Evolutionary conservation across 1,140 invertebrate species (phyloP).

Genomic region (Zaprionus nigranus): DNA sequence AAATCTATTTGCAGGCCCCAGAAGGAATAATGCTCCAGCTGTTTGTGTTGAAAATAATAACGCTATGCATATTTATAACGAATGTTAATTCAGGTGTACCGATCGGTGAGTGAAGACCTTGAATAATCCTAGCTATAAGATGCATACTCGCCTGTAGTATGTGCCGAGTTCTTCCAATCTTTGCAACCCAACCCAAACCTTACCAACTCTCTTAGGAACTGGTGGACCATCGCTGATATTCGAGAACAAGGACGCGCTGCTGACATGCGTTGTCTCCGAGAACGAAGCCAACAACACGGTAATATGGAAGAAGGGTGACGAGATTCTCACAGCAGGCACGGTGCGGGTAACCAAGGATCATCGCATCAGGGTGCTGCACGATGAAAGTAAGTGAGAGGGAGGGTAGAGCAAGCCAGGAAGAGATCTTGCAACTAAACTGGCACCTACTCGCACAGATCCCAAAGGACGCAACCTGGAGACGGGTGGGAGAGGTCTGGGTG

Average conservation of each 20-base stretch:
- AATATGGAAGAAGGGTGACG: constrained; percentile 89
- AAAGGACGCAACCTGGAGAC: constrained; percentile 84
- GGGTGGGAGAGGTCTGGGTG: constrained; percentile 92
- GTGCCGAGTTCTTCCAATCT: background rate
- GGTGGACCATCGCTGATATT: constrained; percentile 85
- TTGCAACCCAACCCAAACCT: background rate
- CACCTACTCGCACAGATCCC: constrained; percentile 80
- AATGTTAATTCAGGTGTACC: constrained; percentile 80
- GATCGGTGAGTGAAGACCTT: constrained; percentile 64
- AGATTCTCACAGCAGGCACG: constrained; percentile 90
- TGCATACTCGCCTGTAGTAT: background rate
- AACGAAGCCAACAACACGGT: constrained; percentile 88
- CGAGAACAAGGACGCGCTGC: constrained; percentile 90
- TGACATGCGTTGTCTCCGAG: constrained; percentile 91
- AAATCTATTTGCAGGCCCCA: constrained; percentile 57
- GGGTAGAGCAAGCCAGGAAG: background rate
- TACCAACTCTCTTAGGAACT: constrained; percentile 58
- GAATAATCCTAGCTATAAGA: too few species aligned
- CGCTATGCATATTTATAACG: constrained; percentile 78
- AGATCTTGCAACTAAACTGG: background rate
- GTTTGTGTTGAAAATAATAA: constrained; percentile 68
- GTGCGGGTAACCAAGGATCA: constrained; percentile 89
- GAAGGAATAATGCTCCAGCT: constrained; percentile 80
- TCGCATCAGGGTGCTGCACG: constrained; percentile 89
- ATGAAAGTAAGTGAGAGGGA: constrained; percentile 89